Base-by-base conservation (phyloP, 2,888 invertebrate species). In the Cremastinae sp. region DNA sequence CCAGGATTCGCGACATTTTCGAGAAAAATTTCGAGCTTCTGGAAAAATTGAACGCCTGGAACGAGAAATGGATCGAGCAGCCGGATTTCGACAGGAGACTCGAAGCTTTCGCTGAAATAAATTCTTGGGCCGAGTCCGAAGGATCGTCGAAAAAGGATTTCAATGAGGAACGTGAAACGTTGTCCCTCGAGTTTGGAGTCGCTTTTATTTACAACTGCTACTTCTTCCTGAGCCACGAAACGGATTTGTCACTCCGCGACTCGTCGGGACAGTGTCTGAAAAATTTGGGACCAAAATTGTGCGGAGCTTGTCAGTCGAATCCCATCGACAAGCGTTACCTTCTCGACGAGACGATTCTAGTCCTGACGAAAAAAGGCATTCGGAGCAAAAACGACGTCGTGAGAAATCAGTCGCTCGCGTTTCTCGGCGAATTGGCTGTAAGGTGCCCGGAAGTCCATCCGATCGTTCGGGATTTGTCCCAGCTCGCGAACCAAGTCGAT, bases 1-100 rank as follows among this genome's bases (percentile, higher is more conserved):
- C 73, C 0, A 66, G 66, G 12, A 84, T 79, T 3, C 89, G 91
- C 79, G 90, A 90, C 72, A 90, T 91, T 9, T 80, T 90, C 41
- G 84, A 93, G 58, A 90, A 91, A 65, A 91, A 92, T 65, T 91
- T 92, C 0, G 88, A 91, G 10, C 84, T 95, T 10, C 89, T 95
- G 1, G 86, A 88, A 3, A 93, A 95, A 87, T 92, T 98, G 82
- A 98, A 98, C 90, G 94, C 98, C 0, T 97, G 94, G 92, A 96
- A 98, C 89, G 92, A 92, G 51, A 93, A 94, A 78, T 96, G 96
- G 94, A 92, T 98, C n/a, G 98, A 98, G 83, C 98, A 98, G 86
- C 97, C 98, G 0, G 97, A 98, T 90, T 97, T 96, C 84, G 94
- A 95, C 75, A 92, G 92, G 82, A 92, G 98, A 81, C 91, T 98